Evolutionary conservation across 2,797 vertebrate species (phyloP).

Genomic region (Valencia hispanica): DNA sequence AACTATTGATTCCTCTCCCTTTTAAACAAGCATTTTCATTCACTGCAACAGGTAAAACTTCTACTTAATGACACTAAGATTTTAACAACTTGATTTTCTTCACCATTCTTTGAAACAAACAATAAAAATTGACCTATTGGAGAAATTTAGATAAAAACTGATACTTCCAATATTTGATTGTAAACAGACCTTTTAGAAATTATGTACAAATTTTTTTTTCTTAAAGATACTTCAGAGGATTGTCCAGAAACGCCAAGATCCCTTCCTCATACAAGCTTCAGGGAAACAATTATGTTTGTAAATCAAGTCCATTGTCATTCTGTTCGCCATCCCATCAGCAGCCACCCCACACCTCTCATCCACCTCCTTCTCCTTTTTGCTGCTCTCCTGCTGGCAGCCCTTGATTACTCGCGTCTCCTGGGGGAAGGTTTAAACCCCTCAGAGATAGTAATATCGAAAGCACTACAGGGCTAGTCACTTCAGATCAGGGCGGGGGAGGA

Average conservation of each 20-base stretch:
- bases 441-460: constrained; percentile 78
- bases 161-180: neutral
- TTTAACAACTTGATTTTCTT: neutral
- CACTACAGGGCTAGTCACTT: constrained; percentile 81
- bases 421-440: constrained; percentile 73
- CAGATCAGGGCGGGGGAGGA: constrained; percentile 89
- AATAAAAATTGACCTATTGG: neutral
- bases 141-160: neutral
- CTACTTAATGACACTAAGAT: neutral
- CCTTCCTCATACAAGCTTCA: constrained; percentile 1
- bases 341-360: constrained; percentile 44
- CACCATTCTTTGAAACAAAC: neutral
- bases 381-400: constrained; percentile 64
- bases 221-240: too few species aligned
- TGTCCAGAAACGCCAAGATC: neutral
- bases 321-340: constrained; percentile 42
- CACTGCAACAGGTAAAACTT: neutral
- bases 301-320: constrained; percentile 54
- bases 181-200: neutral
- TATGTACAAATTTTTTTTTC: too few species aligned
- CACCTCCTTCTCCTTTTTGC: constrained; percentile 18
- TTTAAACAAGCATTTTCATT: neutral
- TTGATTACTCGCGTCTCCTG: constrained; percentile 79
- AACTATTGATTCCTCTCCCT: neutral
- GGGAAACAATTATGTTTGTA: constrained; percentile 21